These are phyloP conservation scores for Sinotaia quadrata DNA, from an alignment of 2,888 invertebrate species.

Conservation along the genomic window DNA sequence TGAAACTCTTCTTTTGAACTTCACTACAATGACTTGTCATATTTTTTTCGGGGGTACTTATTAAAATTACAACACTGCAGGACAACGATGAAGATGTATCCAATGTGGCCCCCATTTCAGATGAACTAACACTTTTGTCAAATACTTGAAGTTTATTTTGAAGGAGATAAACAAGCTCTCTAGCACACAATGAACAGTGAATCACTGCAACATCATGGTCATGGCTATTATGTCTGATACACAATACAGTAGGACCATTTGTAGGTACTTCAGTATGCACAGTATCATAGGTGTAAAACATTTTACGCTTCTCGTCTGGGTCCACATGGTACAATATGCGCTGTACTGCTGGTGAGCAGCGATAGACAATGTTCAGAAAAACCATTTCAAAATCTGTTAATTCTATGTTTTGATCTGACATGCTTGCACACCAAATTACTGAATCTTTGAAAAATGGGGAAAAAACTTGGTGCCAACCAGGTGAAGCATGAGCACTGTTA, in stretches of 20 bases:
- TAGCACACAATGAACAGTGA: conserved; percentile 3
- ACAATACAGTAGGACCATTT: conserved; percentile 19
- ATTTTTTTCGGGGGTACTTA: no score
- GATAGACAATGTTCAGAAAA: background rate
- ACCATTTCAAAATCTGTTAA: background rate
- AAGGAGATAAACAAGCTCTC: background rate
- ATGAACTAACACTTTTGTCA: no score
- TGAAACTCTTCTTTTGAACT: no score
- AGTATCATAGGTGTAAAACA: background rate
- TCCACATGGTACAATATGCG: conserved; percentile 16
- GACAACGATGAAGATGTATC: no score
- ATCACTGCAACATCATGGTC: background rate
- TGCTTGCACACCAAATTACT: conserved; percentile 36
- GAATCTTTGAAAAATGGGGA: conserved; percentile 6
- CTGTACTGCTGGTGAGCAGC: conserved; percentile 20
- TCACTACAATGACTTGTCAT: no score
- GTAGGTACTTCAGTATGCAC: background rate
- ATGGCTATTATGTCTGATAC: conserved; percentile 3
- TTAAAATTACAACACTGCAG: no score
- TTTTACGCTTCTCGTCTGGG: background rate
- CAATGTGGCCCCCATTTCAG: no score
- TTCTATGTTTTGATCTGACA: conserved; percentile 26
- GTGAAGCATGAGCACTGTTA: conserved; percentile 29
- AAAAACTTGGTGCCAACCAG: conserved; percentile 27
- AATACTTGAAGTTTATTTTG: background rate